These are phyloP conservation scores for honey bee (Apis mellifera) DNA, from an alignment of 1,140 invertebrate genomes.

Conservation along the genomic window Amel_HAv3.1 CM009931.2:23676501-23677000, in stretches of 20 bases:
- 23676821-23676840: too few species aligned
- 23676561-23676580: background rate
- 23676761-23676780: background rate
- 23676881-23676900: conserved; percentile 31
- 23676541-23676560: conserved; percentile 12
- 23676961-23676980: background rate
- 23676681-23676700: background rate
- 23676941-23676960: conserved; percentile 2
- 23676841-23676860: background rate
- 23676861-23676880: too few species aligned
- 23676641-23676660: background rate
- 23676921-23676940: conserved; percentile 33
- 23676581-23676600: background rate
- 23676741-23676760: too few species aligned
- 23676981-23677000: background rate
- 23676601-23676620: too few species aligned
- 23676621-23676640: background rate
- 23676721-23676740: background rate
- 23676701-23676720: background rate
- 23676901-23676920: conserved; percentile 33
- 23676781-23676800: conserved; percentile 25
- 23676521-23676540: background rate
- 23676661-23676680: background rate
- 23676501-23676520: background rate
- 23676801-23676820: conserved; percentile 4